A percentile compares a stretch with the other conserved stretches of the same genome.
Evolutionary conservation across 2,797 vertebrate species (phyloP).

Genomic region (Sphenopsis melanotis): DNA sequence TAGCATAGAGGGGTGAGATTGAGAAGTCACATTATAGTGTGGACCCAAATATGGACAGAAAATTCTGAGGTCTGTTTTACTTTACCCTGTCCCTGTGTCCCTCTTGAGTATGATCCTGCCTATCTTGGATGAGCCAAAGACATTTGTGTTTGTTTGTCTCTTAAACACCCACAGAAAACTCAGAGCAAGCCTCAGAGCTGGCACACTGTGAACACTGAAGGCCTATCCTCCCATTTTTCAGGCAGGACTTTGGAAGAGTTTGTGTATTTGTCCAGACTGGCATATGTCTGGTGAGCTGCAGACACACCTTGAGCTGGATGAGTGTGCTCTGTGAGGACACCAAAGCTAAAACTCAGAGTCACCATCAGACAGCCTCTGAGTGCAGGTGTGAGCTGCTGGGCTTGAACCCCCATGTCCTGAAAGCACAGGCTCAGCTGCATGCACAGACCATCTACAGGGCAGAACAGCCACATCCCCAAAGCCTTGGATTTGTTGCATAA

Average conservation of each 20-base stretch:
- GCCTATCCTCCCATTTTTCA: background rate
- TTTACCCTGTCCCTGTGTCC: background rate
- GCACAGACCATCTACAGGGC: background rate
- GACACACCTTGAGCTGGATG: background rate
- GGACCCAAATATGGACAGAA: background rate
- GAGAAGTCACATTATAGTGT: background rate
- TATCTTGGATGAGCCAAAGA: background rate
- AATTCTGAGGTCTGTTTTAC: background rate
- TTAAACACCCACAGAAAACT: background rate
- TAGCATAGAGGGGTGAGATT: background rate
- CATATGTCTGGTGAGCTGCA: background rate
- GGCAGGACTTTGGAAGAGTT: background rate
- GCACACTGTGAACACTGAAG: background rate
- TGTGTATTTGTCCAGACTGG: background rate
- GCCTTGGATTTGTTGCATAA: background rate
- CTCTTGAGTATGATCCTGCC: background rate
- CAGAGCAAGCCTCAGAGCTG: background rate
- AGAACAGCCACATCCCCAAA: background rate
- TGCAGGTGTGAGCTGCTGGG: background rate
- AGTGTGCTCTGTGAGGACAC: background rate
- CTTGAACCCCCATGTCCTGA: fast-evolving
- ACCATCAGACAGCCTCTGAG: background rate
- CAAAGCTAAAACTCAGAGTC: background rate
- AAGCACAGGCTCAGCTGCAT: background rate
- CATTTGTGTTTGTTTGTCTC: background rate